Evolutionary conservation across 2,888 invertebrate genomes (phyloP), one percentile per base, ranked within the genome.

Genomic region (Drosophila neonasuta): DNA sequence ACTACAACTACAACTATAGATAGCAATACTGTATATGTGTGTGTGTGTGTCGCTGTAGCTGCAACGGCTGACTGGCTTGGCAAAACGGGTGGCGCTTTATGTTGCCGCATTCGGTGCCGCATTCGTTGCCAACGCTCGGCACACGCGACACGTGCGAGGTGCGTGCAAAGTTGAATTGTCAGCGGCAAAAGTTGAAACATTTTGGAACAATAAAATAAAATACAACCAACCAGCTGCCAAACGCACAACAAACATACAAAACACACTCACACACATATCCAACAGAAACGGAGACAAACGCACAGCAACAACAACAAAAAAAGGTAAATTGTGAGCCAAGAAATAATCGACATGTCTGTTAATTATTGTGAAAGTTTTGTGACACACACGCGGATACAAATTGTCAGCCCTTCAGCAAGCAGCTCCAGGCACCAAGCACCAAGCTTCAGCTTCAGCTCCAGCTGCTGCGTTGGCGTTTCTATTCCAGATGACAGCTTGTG

Each of bases 301-400:
- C 41, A 57, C 46, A 49, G 6, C 24, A 24, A 24, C 24, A 24
- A 24, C 24, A 24, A 24, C 4, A 24, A 61, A 57, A 56, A 76
- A 82, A 80, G 81, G 76, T 80, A 79, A 86, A 80, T 74, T 80
- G 74, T 80, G 59, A 74, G 79, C 57, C 58, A 80, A 83, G 81
- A 80, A 74, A 79, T 86, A 83, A 82, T 86, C 81, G 86, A 83
- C 84, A 80, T 80, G 84, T 80, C 86, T 83, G 86, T 82, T 86
- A 82, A 82, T 82, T 82, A 82, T 86, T 83, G 81, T 81, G 86
- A 86, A 81, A 81, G 84, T 81, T 81, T 69, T 80, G 54, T 65
- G 69, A 50, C 72, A 65, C 72, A 70, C 68, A 65, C 73, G 55
- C 77, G 69, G 54, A 56, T 52, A 69, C 74, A 70, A 71, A 73